phyloP scores from a whole-genome alignment of 2,888 invertebrate species.

The Lepidocyrtoides sp. region DNA sequence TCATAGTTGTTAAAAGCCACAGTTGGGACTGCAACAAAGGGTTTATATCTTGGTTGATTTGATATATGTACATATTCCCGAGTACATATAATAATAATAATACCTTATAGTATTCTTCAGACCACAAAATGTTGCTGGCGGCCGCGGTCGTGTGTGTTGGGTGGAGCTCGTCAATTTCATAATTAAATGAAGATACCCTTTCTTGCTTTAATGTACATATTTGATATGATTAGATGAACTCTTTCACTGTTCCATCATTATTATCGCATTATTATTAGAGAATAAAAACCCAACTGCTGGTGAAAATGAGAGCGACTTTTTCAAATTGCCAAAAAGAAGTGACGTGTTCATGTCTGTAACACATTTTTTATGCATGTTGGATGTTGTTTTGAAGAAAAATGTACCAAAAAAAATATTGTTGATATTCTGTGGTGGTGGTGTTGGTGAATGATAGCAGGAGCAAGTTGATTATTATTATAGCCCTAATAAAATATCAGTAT shows the following conservation, averaged over 20 bases:
- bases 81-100: no score
- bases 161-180: constrained; percentile 85
- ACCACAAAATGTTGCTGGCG: constrained; percentile 75
- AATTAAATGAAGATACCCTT: constrained; percentile 84
- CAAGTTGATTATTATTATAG: constrained; percentile 26
- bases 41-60: background rate
- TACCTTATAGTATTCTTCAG: no score
- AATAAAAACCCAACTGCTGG: constrained; percentile 1
- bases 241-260: constrained; percentile 36
- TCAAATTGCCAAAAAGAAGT: background rate
- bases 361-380: background rate
- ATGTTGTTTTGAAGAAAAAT: background rate
- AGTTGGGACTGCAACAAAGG: background rate
- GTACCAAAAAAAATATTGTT: background rate
- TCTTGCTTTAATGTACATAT: constrained; percentile 27
- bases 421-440: background rate
- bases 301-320: constrained; percentile 9
- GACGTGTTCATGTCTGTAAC: constrained; percentile 30
- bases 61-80: background rate
- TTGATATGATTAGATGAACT: constrained; percentile 24
- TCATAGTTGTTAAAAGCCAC: constrained; percentile 69
- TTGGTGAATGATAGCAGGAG: background rate
- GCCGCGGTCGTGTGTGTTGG: constrained; percentile 80
- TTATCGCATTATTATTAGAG: constrained; percentile 48
- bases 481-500: constrained; percentile 9